Percentiles rank a stretch among this genome's conserved stretches.
Evolutionary conservation across 2,888 invertebrate species (phyloP).

Genomic region (Frankliniella fusca): DNA sequence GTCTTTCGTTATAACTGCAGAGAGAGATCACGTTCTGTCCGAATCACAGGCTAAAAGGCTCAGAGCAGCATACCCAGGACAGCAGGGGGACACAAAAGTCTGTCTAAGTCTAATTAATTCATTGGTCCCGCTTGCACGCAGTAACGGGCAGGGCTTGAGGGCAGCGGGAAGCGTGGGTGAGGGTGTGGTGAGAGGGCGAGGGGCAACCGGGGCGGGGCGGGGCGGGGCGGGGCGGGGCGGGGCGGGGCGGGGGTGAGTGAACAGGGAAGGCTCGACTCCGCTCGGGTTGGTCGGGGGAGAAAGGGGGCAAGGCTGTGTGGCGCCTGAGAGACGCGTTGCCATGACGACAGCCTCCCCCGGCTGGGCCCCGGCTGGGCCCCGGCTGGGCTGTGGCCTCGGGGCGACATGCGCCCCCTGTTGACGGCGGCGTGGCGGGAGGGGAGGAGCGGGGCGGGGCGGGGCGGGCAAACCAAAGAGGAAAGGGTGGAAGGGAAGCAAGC

Average conservation of each 20-base stretch:
- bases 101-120: too few species aligned
- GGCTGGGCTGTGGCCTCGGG: neutral
- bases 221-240: slow-evolving; percentile 30
- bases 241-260: slow-evolving; percentile 45
- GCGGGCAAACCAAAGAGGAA: neutral
- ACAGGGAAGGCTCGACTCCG: slow-evolving; percentile 44
- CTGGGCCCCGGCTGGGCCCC: neutral
- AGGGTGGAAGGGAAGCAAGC: neutral
- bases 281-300: slow-evolving; percentile 32
- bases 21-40: too few species aligned
- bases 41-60: neutral
- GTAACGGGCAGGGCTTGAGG: neutral
- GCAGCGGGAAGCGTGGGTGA: neutral
- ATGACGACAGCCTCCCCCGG: slow-evolving; percentile 39
- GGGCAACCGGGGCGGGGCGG: neutral
- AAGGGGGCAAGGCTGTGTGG: slow-evolving; percentile 27
- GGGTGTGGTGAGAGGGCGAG: neutral
- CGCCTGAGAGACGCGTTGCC: slow-evolving; percentile 39
- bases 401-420: slow-evolving; percentile 1
- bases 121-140: neutral
- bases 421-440: neutral
- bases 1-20: too few species aligned
- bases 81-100: too few species aligned
- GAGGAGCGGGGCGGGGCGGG: neutral
- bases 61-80: neutral